phyloP scores from a whole-genome alignment of 2,888 invertebrate genomes.

The Rugalucina vietnamica region DNA sequence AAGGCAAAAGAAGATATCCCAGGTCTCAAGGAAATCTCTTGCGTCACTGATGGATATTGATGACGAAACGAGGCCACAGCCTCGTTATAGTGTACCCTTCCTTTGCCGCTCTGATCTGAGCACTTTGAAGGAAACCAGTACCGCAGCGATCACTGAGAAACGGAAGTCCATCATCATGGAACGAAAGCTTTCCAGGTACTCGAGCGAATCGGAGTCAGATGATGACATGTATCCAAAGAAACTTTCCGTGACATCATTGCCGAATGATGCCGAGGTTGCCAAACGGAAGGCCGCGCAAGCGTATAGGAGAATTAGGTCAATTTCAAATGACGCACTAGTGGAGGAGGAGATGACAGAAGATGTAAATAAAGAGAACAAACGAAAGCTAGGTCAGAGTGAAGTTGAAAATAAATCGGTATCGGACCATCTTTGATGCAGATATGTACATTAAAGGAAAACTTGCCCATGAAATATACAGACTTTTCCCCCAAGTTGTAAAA shows the following conservation, averaged over 20 bases:
- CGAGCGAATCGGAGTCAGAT: background rate
- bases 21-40: background rate
- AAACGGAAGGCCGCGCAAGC: background rate
- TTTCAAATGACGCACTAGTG: background rate
- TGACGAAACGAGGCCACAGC: background rate
- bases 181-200: background rate
- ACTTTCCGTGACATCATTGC: background rate
- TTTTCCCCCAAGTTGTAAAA: no score
- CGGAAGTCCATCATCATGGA: background rate
- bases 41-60: background rate
- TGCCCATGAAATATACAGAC: no score
- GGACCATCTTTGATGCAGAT: no score
- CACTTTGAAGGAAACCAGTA: conserved; percentile 42
- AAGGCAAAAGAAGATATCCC: background rate
- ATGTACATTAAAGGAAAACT: no score
- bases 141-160: background rate
- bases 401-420: background rate
- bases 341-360: background rate
- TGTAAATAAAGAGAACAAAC: background rate
- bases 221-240: background rate
- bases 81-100: conserved; percentile 53
- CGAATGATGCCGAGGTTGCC: background rate
- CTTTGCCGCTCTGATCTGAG: conserved; percentile 52
- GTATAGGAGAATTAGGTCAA: background rate
- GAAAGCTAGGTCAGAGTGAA: background rate